Conservation (phyloP, 1,140 invertebrate genomes). For the Anthonomus grandis region DNA sequence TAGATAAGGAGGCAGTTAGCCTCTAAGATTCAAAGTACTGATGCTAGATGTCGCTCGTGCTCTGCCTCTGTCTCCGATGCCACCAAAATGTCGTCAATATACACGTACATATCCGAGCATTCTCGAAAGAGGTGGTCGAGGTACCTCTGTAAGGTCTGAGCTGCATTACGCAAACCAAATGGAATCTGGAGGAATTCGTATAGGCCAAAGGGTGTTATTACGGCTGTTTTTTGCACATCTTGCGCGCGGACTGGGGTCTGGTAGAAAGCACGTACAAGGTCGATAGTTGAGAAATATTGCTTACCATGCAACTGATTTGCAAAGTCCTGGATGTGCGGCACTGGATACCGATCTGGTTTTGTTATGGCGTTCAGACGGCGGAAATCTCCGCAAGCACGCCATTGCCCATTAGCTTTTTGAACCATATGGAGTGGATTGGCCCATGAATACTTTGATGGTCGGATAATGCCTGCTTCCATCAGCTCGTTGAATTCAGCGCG, state of each 20-base stretch:
- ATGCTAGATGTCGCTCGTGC: slow-evolving; percentile 32
- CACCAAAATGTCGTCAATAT: no score
- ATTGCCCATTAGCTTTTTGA: slow-evolving; percentile 43
- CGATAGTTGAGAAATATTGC: slow-evolving; percentile 49
- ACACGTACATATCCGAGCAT: slow-evolving; percentile 39
- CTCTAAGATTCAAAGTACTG: slow-evolving; percentile 33
- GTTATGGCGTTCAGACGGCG: slow-evolving; percentile 48
- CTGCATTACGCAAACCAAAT: slow-evolving; percentile 45
- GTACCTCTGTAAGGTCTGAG: slow-evolving; percentile 52
- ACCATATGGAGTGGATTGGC: slow-evolving; percentile 47
- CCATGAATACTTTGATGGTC: slow-evolving; percentile 45
- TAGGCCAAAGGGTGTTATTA: slow-evolving; percentile 43
- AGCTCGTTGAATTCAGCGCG: slow-evolving; percentile 41
- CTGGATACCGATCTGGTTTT: slow-evolving; percentile 40
- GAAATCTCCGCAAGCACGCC: slow-evolving; percentile 48
- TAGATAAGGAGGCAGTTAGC: slow-evolving; percentile 37
- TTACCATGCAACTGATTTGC: slow-evolving; percentile 39
- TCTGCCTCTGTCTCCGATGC: slow-evolving; percentile 36
- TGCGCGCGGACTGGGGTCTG: slow-evolving; percentile 45
- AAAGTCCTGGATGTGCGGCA: slow-evolving; percentile 42
- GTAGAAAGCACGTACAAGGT: slow-evolving; percentile 52
- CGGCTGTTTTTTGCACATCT: slow-evolving; percentile 39
- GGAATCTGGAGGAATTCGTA: slow-evolving; percentile 37
- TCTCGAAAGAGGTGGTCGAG: slow-evolving; percentile 48
- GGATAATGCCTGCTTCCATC: slow-evolving; percentile 26